Conservation (phyloP, 2,113 vertebrate genomes). For the Microtus ochrogaster region DNA sequence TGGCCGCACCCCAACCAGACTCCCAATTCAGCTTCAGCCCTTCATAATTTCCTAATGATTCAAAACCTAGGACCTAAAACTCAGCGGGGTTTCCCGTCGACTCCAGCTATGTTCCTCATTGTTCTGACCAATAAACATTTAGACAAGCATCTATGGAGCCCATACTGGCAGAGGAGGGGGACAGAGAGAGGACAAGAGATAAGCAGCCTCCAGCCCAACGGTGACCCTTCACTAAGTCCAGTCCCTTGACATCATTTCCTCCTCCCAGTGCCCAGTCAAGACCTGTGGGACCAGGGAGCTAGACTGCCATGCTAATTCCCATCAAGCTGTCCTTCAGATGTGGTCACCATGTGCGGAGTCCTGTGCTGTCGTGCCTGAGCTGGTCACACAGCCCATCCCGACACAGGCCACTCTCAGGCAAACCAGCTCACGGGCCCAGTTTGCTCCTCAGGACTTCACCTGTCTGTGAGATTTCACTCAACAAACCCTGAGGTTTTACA, state of each 20-base stretch:
- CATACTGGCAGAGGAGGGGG: not conserved
- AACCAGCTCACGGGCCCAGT: not conserved
- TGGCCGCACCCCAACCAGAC: not conserved
- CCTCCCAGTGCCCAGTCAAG: fast-evolving
- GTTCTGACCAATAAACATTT: not conserved
- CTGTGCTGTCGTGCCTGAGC: not conserved
- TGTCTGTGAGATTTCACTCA: not conserved
- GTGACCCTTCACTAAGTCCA: not conserved
- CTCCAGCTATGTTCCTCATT: not conserved
- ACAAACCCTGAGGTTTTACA: not conserved
- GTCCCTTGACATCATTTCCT: not conserved
- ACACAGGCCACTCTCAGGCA: fast-evolving
- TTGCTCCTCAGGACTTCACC: not conserved
- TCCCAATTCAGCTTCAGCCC: not conserved
- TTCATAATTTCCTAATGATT: not conserved
- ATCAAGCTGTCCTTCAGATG: not conserved
- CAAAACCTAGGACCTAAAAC: slow-evolving; percentile 3
- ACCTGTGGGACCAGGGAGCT: not conserved
- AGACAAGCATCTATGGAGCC: not conserved
- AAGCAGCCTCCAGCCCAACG: not conserved
- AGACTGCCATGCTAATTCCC: no score
- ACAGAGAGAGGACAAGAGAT: not conserved
- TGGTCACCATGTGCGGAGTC: not conserved
- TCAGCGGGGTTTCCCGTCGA: not conserved
- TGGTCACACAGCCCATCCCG: not conserved